Base-by-base conservation (phyloP, 2,797 vertebrate genomes). In the Agapornis canus region DNA sequence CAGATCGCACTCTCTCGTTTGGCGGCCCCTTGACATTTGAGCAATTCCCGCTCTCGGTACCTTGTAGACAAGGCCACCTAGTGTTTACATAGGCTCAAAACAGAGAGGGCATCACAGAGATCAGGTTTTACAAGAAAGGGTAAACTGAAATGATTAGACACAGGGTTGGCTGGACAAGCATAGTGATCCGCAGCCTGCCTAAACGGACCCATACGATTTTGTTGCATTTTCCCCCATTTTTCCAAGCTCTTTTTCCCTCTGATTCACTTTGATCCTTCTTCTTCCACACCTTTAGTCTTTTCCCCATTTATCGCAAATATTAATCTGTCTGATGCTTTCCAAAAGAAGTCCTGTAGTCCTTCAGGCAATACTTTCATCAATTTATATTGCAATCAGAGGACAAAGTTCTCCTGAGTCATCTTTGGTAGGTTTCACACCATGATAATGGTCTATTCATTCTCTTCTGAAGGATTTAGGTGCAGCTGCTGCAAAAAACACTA, bases 1-100 rank as follows among this genome's bases (percentile, higher is more conserved):
- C 27, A 37, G 43, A 49, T 20, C 37, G 27, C 0, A 9, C 6
- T 29, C 29, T 56, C 14, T 39, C 11, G 3, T 39, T 29, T 51
- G 20, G 39, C 13, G 6, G 12, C 10, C 14, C 32, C 23, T 51
- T 31, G 20, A 32, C 15, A 11, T 21, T 11, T 0, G 0, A 61
- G 29, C 5, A 17, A 40, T 61, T 52, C 1, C 0, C 5, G 8
- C 6, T 37, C 10, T 15, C 15, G 5, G 19, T 29, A 3, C 7
- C 18, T 23, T 76, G 16, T 60, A 3, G 2, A 5, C 40, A 40
- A 48, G 26, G 25, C 20, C 25, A 57, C 9, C 29, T 32, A 25
- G 19, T 7, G 3, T 20, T 29, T 32, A 47, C 32, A 25, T 2
- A 17, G 47, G 23, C 32, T 54, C 29, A 47, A 40, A 47, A 54